Evolutionary conservation across 2,797 vertebrate species (phyloP), one percentile per base, ranked within the genome.

Genomic region (Rhinichthys osculus): DNA sequence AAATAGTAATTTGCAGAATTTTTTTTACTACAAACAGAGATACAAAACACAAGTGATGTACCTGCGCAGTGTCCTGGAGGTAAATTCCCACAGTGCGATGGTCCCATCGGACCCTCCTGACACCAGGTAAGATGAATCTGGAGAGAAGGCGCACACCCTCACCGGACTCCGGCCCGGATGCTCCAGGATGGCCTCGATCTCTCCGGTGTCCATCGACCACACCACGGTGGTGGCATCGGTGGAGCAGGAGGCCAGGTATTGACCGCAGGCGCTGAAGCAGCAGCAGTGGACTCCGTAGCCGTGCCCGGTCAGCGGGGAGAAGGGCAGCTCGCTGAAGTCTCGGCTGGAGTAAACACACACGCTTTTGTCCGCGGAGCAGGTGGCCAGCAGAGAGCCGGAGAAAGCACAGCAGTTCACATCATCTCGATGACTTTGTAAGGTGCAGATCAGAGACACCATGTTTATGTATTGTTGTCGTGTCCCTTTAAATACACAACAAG

Each of bases 351-450:
- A 99, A 17, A 99, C 78, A 0, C 96, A 93, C 42, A 99, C 27
- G 0, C 96, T 98, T 93, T 99, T 99, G 91, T 99, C 98, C 83
- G 96, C 93, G 2, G 98, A 99, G 88, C 97, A 99, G 0, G 98
- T 97, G 57, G 98, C 98, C 83, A 99, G 87, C 59, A 94, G 94
- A 0, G 93, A 92, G 2, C 94, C 90, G 0, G 98, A 98, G 91
- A 99, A 97, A 14, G 96, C 94, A 13, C 97, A 98, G 91, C 86
- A 96, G 94, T 97, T 99, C 91, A 99, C 95, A 66, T 99, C 98
- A 21, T 98, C 97, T 0, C 90, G 90, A 2, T 99, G 98, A 90
- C 97, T 93, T 54, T 95, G 90, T 89, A 99, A 89, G 0, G 96
- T 97, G 91, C 90, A 96, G 89, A 98, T 91, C 62, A 99, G 93